phyloP scores from a whole-genome alignment of 53 echinoderm and acorn worm genomes.

The Holothuria leucospilota region DNA sequence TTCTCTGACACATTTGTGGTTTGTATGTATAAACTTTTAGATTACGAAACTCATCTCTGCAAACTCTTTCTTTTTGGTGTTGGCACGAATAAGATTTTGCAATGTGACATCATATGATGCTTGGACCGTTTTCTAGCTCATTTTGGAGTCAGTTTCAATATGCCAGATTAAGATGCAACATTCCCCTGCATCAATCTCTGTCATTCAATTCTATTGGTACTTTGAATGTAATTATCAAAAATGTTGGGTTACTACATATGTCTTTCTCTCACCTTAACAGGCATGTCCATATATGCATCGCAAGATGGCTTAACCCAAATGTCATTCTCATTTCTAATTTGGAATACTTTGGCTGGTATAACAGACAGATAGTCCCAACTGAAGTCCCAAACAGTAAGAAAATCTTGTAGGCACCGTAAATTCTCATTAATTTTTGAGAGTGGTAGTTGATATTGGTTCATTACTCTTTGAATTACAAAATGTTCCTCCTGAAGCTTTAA shows the following conservation, averaged over 20 bases:
- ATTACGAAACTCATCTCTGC: not conserved
- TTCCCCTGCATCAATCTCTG: constrained; percentile 3
- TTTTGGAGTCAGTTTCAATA: not conserved
- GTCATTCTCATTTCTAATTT: not conserved
- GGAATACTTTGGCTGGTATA: not conserved
- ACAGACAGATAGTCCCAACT: not conserved
- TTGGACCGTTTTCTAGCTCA: constrained; percentile 1
- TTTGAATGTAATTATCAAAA: not conserved
- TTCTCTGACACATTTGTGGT: not conserved
- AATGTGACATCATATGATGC: not conserved
- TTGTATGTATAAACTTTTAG: not conserved
- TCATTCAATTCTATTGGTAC: not conserved
- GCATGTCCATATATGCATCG: not conserved
- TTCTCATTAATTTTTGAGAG: not conserved
- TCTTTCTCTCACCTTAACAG: no score
- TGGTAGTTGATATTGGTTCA: not conserved
- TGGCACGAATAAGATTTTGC: not conserved
- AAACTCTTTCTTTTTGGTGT: not conserved
- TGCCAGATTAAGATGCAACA: not conserved
- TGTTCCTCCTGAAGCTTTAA: not conserved
- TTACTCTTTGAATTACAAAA: not conserved
- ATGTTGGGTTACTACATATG: not conserved
- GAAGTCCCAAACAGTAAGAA: constrained; percentile 1
- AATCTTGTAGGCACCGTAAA: not conserved
- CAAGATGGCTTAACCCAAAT: not conserved